A percentile compares a stretch with the other conserved stretches of the same genome.
phyloP scores from a whole-genome alignment of 2,113 vertebrate genomes.

The Dolichallabes microphthalmus region DNA sequence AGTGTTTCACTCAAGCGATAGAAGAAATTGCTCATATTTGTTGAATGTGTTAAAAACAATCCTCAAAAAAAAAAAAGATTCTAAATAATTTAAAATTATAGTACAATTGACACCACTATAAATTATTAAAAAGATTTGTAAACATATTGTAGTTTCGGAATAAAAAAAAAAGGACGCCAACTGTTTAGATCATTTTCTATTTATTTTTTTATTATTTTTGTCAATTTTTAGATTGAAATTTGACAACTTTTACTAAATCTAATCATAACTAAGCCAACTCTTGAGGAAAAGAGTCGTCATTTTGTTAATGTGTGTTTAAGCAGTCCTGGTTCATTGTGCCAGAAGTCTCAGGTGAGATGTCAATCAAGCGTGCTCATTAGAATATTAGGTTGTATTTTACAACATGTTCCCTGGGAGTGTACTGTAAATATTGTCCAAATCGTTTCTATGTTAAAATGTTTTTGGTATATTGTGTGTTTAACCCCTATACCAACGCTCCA shows the following conservation, averaged over 20 bases:
- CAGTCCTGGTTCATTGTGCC: background rate
- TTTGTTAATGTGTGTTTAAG: background rate
- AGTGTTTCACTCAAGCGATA: background rate
- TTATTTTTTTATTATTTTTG: no score
- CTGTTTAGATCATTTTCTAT: no score
- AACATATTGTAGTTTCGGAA: no score
- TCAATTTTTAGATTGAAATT: no score
- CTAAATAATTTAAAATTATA: no score
- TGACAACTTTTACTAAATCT: no score
- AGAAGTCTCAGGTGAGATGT: background rate
- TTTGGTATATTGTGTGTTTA: constrained; percentile 34
- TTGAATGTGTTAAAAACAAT: background rate
- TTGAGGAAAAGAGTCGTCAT: background rate
- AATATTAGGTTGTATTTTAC: background rate
- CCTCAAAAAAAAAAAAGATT: no score
- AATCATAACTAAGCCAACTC: background rate
- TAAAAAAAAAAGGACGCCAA: no score
- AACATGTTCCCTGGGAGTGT: background rate
- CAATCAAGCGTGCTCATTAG: background rate
- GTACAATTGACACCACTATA: no score
- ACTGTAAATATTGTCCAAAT: background rate
- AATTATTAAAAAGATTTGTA: no score
- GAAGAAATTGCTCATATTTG: background rate
- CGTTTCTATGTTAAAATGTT: background rate
- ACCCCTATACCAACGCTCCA: constrained; percentile 45